Evolutionary conservation across 1,140 invertebrate species (phyloP).

Genomic region (Capitella teleta): DNA sequence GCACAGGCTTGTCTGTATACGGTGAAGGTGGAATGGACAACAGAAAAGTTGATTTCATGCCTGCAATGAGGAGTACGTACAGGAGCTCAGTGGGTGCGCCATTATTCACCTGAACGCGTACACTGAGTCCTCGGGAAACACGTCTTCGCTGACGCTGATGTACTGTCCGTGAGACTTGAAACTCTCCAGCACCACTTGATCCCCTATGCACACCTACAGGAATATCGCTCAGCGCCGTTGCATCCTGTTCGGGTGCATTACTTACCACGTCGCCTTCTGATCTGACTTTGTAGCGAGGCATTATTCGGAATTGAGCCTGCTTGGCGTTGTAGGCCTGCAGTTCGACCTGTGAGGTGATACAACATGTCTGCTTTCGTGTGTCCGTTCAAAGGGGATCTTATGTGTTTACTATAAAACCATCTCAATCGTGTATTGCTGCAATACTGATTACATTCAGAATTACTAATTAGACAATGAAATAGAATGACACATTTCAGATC

Average conservation of each 20-base stretch:
- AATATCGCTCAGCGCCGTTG: neutral
- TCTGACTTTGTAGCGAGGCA: slow-evolving; percentile 41
- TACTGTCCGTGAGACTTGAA: slow-evolving; percentile 40
- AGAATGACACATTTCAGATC: no score
- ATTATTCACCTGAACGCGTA: slow-evolving; percentile 22
- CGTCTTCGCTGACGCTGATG: slow-evolving; percentile 23
- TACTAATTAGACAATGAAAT: no score
- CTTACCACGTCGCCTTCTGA: slow-evolving; percentile 26
- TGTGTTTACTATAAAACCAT: no score
- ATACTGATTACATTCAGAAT: no score
- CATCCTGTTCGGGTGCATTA: neutral
- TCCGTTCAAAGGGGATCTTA: no score
- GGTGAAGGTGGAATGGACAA: no score
- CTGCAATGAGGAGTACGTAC: no score
- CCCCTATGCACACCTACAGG: slow-evolving; percentile 31
- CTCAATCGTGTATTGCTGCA: no score
- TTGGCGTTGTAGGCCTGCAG: slow-evolving; percentile 37
- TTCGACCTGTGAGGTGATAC: slow-evolving; percentile 20
- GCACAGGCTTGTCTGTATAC: no score
- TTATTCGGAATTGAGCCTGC: slow-evolving; percentile 38
- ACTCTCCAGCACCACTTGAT: slow-evolving; percentile 40
- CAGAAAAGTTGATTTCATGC: no score
- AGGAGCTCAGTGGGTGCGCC: no score
- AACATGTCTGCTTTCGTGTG: no score
- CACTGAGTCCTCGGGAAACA: slow-evolving; percentile 16